Evolutionary conservation across 2,888 invertebrate genomes (phyloP).

Genomic region (Teleogryllus oceanicus): DNA sequence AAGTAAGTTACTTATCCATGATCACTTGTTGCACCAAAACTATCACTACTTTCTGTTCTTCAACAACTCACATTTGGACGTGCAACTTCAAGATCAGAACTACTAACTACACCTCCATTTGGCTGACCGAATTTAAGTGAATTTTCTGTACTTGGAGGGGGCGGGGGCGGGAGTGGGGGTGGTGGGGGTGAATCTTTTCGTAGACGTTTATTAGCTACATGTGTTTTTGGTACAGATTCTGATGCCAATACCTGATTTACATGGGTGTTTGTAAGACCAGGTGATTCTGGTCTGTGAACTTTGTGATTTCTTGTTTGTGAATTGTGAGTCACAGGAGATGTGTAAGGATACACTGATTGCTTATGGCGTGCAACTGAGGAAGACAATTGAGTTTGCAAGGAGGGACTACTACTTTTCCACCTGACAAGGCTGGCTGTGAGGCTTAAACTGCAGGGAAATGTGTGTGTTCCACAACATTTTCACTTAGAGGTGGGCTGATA

Average conservation of each 20-base stretch:
- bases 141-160: conserved; percentile 35
- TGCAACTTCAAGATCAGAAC: conserved; percentile 21
- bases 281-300: conserved; percentile 23
- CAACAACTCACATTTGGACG: conserved; percentile 31
- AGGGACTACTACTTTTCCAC: conserved; percentile 35
- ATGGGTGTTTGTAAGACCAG: not conserved
- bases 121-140: conserved; percentile 33
- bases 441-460: conserved; percentile 4
- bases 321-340: not conserved
- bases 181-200: conserved; percentile 47
- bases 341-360: not conserved
- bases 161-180: conserved; percentile 19
- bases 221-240: conserved; percentile 52
- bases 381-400: conserved; percentile 27
- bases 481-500: conserved; percentile 18
- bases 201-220: conserved; percentile 54
- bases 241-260: conserved; percentile 22
- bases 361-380: conserved; percentile 32
- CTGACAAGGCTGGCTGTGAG: too few relatives aligned
- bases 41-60: conserved; percentile 43
- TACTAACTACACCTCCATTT: conserved; percentile 29
- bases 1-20: conserved; percentile 25
- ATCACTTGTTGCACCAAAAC: conserved; percentile 39
- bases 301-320: conserved; percentile 22
- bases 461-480: not conserved